Conservation (phyloP, 2,888 invertebrate species). For the Drosophila greeni region DNA sequence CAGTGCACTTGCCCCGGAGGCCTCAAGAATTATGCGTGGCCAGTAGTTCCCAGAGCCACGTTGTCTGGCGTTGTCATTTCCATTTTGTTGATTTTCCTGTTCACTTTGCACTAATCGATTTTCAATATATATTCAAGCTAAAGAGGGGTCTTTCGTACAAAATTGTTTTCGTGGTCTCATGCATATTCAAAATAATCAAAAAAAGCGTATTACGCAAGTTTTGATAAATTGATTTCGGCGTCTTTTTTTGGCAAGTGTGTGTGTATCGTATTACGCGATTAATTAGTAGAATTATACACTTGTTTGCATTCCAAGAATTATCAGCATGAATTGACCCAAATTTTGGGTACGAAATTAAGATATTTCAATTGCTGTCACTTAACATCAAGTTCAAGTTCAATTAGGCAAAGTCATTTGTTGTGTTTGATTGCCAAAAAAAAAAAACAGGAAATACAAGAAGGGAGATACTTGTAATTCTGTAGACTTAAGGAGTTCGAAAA, state of each 20-base stretch:
- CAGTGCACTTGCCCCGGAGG: slow-evolving; percentile 41
- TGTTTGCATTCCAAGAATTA: slow-evolving; percentile 27
- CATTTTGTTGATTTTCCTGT: slow-evolving; percentile 40
- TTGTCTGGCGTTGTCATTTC: slow-evolving; percentile 30
- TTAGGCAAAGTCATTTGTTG: slow-evolving; percentile 30
- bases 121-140: slow-evolving; percentile 43
- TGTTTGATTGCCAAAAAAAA: slow-evolving; percentile 4
- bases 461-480: not conserved
- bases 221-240: slow-evolving; percentile 18
- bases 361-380: slow-evolving; percentile 63
- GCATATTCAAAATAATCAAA: slow-evolving; percentile 20
- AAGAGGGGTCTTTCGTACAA: slow-evolving; percentile 10
- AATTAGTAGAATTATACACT: slow-evolving; percentile 26
- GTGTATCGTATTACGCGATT: slow-evolving; percentile 7
- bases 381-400: slow-evolving; percentile 65
- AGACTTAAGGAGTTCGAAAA: not conserved
- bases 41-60: slow-evolving; percentile 5
- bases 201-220: slow-evolving; percentile 17
- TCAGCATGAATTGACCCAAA: slow-evolving; percentile 28
- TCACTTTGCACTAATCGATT: slow-evolving; percentile 60
- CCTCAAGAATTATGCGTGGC: slow-evolving; percentile 44
- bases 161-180: slow-evolving; percentile 14
- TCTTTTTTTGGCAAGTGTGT: not conserved
- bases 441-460: not conserved
- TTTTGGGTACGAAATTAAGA: slow-evolving; percentile 53